Evolutionary conservation across 2,113 vertebrate species (phyloP), one percentile per base, ranked within the genome.

Genomic region (Oreochromis aureus): DNA sequence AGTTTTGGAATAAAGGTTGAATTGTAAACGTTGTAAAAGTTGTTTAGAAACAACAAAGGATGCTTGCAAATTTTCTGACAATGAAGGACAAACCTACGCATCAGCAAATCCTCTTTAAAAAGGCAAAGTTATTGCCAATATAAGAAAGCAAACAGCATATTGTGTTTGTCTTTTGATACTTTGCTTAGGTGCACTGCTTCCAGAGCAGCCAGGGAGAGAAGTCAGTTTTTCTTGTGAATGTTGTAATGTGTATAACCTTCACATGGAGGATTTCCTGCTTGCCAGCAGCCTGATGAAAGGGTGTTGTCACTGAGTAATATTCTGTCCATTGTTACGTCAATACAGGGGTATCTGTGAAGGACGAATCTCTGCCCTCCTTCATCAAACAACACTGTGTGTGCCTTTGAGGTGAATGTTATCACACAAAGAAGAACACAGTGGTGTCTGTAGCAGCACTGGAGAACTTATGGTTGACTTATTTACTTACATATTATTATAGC

Each of bases 231-330:
- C 13, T 73, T 73, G 11, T 80, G 58, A 84, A 55, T 59, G 22
- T 53, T 71, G 61, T 82, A 82, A 80, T 81, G 66, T 46, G 22
- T 73, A 13, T 73, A 84, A 92, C 87, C 85, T 89, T 92, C 83
- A 86, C 83, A 88, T 86, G 63, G 32, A 80, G 78, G 71, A 91
- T 87, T 80, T 88, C 79, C 61, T 69, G 69, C 46, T 55, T 88
- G 89, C 85, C 87, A 82, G 85, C 84, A 76, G 79, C 82, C 81
- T 87, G 54, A 80, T 83, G 79, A 93, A 83, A 88, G 59, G 58
- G n/a, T 71, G 76, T 83, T 89, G 86, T 89, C 79, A 54, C 61
- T 88, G 89, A 87, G 81, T 86, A 85, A 91, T 83, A 85, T 69
- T 87, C 44, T 51, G 34, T 89, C 36, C 63, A 87, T 86, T 89